A percentile compares a stretch with the other conserved stretches of the same genome.
phyloP scores from a whole-genome alignment of 2,888 invertebrate genomes.

The Apotomis betuletana region DNA sequence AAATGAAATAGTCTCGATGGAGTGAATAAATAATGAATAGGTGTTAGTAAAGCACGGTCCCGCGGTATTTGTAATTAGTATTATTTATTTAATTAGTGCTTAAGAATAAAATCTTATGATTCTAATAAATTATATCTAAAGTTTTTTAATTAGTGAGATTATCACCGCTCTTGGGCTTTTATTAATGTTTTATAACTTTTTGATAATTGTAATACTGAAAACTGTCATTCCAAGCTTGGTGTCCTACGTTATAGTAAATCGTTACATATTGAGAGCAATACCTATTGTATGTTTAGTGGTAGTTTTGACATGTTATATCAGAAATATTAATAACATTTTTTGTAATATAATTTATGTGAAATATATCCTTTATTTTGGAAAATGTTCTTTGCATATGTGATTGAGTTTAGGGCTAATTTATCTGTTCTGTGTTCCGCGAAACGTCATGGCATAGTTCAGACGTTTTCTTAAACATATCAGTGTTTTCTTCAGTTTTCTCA shows the following conservation, averaged over 20 bases:
- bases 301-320: slow-evolving; percentile 38
- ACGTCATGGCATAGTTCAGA: background rate
- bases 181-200: slow-evolving; percentile 52
- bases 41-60: slow-evolving; percentile 25
- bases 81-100: slow-evolving; percentile 81
- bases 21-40: background rate
- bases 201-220: slow-evolving; percentile 44
- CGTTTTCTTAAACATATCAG: background rate
- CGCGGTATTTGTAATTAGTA: slow-evolving; percentile 75
- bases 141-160: slow-evolving; percentile 63
- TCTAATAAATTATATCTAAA: slow-evolving; percentile 49
- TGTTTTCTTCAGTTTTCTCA: background rate
- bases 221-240: slow-evolving; percentile 56
- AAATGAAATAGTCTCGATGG: background rate
- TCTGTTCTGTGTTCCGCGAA: slow-evolving; percentile 1
- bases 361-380: slow-evolving; percentile 34
- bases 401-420: slow-evolving; percentile 23
- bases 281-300: slow-evolving; percentile 37
- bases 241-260: slow-evolving; percentile 24
- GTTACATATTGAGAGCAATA: slow-evolving; percentile 40
- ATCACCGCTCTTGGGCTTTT: slow-evolving; percentile 64
- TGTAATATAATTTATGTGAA: slow-evolving; percentile 34
- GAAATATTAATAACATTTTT: slow-evolving; percentile 37
- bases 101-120: slow-evolving; percentile 74
- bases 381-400: slow-evolving; percentile 24